These are phyloP conservation scores for Drosophila vallismaia DNA, from an alignment of 2,888 invertebrate genomes.

Conservation along the genomic window DNA sequence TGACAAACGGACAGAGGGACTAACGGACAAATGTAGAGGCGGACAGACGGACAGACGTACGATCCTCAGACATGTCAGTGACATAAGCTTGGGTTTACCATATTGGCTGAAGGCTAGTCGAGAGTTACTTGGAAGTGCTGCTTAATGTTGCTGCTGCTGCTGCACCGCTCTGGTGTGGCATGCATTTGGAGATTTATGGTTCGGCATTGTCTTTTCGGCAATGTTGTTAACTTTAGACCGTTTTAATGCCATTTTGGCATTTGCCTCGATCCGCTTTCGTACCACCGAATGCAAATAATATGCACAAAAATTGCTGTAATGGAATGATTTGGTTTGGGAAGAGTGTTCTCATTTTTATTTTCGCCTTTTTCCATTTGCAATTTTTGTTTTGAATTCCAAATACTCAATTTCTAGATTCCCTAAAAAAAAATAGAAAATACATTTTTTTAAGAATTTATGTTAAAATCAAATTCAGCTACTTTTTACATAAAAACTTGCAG, in stretches of 20 bases:
- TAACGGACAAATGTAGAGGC: too few species aligned
- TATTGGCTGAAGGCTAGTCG: slow-evolving; percentile 74
- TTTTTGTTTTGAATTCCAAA: too few species aligned
- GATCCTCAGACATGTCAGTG: slow-evolving; percentile 72
- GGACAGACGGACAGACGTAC: slow-evolving; percentile 42
- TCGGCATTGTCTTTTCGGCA: slow-evolving; percentile 70
- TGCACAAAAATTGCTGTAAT: slow-evolving; percentile 66
- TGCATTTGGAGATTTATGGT: slow-evolving; percentile 78
- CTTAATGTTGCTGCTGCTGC: slow-evolving; percentile 30
- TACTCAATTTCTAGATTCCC: too few species aligned
- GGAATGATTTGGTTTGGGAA: slow-evolving; percentile 36
- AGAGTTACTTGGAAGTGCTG: slow-evolving; percentile 73
- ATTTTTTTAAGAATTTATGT: background rate
- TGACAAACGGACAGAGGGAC: slow-evolving; percentile 37
- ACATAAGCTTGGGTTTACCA: slow-evolving; percentile 78
- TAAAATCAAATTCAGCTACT: background rate
- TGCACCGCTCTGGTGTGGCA: slow-evolving; percentile 70
- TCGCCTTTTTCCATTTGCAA: background rate
- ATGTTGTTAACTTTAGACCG: slow-evolving; percentile 69
- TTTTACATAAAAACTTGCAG: too few species aligned
- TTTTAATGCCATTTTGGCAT: slow-evolving; percentile 52
- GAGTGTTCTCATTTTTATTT: background rate
- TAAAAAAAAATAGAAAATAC: background rate
- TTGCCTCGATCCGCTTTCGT: slow-evolving; percentile 47
- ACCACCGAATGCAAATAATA: slow-evolving; percentile 71